Percentiles rank a stretch among this genome's conserved stretches.
phyloP scores from a whole-genome alignment of 2,797 vertebrate species.

The Mus spretus region DNA sequence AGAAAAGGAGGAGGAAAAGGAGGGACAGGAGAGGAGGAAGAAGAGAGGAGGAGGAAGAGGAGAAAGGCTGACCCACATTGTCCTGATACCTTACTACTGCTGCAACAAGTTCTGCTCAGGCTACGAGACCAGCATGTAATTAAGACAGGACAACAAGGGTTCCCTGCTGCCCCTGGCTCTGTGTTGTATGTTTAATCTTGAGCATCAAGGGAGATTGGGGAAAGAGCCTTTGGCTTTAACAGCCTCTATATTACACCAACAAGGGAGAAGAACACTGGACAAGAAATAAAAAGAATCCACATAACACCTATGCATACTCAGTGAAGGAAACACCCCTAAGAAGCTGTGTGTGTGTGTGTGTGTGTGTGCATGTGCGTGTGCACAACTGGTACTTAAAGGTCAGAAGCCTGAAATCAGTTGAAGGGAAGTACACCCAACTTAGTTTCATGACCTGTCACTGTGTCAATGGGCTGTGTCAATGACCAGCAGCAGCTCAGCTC shows the following conservation, averaged over 20 bases:
- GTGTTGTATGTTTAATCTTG: background rate
- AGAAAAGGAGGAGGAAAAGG: background rate
- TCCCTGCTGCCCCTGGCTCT: background rate
- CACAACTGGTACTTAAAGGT: background rate
- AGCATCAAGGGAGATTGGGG: background rate
- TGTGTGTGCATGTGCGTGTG: rapidly evolving
- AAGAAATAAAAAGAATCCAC: background rate
- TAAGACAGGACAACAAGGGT: background rate
- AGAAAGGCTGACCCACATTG: background rate
- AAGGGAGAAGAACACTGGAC: background rate
- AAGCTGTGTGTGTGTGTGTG: background rate
- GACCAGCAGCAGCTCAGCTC: background rate
- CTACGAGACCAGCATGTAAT: background rate
- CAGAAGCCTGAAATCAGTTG: background rate
- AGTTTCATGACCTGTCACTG: background rate
- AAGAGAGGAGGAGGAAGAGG: background rate
- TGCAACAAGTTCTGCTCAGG: background rate
- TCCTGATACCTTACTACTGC: background rate
- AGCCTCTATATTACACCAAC: background rate
- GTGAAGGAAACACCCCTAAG: background rate
- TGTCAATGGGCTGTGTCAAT: no score
- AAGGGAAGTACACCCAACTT: background rate
- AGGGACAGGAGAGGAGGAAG: no score
- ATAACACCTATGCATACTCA: background rate
- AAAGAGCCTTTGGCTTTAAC: background rate